Base-by-base conservation (phyloP, 30 jellyfish, hydroid and myxozoan genomes). In the Pseudorhiza aurosa region DNA sequence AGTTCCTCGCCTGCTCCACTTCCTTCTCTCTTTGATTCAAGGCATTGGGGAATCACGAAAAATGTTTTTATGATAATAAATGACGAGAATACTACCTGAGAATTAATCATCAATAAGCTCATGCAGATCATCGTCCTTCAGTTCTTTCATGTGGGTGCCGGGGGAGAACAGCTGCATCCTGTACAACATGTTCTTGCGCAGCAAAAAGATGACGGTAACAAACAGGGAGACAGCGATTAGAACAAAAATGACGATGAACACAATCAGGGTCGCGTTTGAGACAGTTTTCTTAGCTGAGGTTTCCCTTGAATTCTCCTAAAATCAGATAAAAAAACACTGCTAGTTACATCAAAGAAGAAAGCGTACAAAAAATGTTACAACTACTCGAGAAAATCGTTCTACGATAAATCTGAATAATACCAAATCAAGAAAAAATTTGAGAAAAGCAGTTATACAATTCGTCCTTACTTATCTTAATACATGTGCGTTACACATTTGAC, bases 111-210 rank as follows among this genome's bases (percentile, higher is more conserved):
- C 91, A 32, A 80, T 80, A 5, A 80, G 84, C 30, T 80, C 91
- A 33, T 64, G 84, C 14, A 89, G 89, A 39, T 89, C 97, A 44
- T 89, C 97, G 43, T 77, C 96, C 44, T 75, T 81, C 1, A 60
- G 57, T 30, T 68, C 80, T 44, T 89, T 89, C 85, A 91, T 82
- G 73, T 82, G 85, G 1, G 93, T 33, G 17, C 96, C 96, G 45
- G 97, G 97, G 2, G 85, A 53, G 40, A 82, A 89, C 36, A 82
- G 36, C 29, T 72, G 89, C 0, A 60, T 65, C 33, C 97, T 86
- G 68, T 82, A 77, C 85, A 72, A 30, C 60, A 96, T 87, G 50
- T 89, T 89, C 72, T 85, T 73, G 22, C 96, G 68, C 25, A 78
- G 67, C 68, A 58, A 28, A 83, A 82, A n/a, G 19, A 89, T 63